Evolutionary conservation across 2,888 invertebrate species (phyloP).

Genomic region (Drosophila kokeensis): DNA sequence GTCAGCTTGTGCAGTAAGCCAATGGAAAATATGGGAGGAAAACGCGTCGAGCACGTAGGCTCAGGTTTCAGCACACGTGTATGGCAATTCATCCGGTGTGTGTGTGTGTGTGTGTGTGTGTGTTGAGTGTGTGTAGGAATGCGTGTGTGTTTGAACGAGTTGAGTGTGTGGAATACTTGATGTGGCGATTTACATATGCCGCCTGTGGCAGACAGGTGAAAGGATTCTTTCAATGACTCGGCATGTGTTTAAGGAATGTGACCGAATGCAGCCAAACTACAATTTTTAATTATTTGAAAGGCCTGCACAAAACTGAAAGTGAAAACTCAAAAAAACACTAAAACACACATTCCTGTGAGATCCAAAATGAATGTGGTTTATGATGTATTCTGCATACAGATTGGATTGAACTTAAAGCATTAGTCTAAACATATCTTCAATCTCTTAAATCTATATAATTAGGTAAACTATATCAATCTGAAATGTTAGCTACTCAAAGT

Average conservation of each 20-base stretch:
- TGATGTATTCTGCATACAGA: background rate
- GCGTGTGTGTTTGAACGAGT: slow-evolving; percentile 14
- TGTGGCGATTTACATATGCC: slow-evolving; percentile 61
- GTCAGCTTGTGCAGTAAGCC: slow-evolving; percentile 3
- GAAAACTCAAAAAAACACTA: background rate
- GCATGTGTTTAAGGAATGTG: slow-evolving; percentile 12
- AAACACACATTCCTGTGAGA: background rate
- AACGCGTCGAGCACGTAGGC: slow-evolving; percentile 38
- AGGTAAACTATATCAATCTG: background rate
- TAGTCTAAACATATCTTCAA: background rate
- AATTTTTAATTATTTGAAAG: slow-evolving; percentile 12
- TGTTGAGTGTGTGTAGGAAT: slow-evolving; percentile 32
- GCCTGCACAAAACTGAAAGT: background rate
- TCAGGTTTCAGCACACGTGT: slow-evolving; percentile 22
- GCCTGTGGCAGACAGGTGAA: slow-evolving; percentile 33
- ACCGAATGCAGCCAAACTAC: background rate
- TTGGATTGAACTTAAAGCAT: too few species aligned
- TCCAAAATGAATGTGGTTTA: background rate
- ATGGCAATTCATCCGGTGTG: slow-evolving; percentile 18
- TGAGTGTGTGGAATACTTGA: slow-evolving; percentile 59
- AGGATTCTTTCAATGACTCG: slow-evolving; percentile 31
- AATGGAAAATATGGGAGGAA: slow-evolving; percentile 20
- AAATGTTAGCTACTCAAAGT: background rate
- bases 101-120: background rate
- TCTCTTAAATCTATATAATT: too few species aligned